phyloP scores from a whole-genome alignment of 2,113 vertebrate species.

The Stictonetta naevosa region DNA sequence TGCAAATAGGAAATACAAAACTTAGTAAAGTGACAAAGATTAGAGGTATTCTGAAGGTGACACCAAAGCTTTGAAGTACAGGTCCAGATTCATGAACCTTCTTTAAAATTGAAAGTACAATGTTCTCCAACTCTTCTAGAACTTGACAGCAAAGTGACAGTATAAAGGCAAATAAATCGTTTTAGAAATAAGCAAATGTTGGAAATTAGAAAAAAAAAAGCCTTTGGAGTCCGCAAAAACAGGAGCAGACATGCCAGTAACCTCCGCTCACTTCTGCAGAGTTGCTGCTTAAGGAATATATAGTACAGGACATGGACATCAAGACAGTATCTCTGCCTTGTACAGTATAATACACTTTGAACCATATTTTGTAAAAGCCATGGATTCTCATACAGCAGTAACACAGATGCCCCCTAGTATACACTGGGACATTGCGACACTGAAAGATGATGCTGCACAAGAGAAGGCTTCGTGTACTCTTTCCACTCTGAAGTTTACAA shows the following conservation, averaged over 20 bases:
- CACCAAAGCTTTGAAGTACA: no score
- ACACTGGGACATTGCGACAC: neutral
- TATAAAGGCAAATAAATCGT: neutral
- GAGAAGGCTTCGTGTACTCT: neutral
- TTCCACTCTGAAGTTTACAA: neutral
- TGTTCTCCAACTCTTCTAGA: neutral
- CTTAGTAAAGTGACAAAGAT: neutral
- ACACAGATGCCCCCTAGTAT: neutral
- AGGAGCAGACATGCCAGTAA: neutral
- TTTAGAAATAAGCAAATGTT: neutral
- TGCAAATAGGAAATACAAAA: conserved; percentile 37
- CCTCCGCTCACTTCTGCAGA: neutral
- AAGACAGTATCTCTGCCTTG: neutral
- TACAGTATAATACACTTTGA: rapidly evolving
- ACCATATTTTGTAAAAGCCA: neutral
- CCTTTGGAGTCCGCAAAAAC: neutral
- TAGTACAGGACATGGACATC: neutral
- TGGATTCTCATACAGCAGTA: neutral
- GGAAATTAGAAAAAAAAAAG: neutral
- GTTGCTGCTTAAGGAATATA: neutral
- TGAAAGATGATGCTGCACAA: neutral
- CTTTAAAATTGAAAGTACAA: neutral
- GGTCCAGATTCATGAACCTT: rapidly evolving
- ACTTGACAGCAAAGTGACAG: neutral
- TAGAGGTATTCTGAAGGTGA: rapidly evolving